These are phyloP conservation scores for Adelges cooleyi DNA, from an alignment of 1,140 invertebrate species.

Conservation along the genomic window DNA sequence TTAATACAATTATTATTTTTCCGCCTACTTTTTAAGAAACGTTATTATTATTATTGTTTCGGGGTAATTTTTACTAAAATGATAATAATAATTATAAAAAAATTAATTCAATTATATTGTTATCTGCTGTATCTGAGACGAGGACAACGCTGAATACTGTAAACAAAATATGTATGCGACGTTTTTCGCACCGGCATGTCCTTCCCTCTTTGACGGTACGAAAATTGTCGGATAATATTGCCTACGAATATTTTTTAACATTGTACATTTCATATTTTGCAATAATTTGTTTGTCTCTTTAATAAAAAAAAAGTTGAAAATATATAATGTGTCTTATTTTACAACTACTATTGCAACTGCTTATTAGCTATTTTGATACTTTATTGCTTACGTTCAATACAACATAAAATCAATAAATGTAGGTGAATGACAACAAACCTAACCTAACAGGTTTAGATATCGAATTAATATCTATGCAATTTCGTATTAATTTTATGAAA, in stretches of 20 bases:
- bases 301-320: conserved; percentile 19
- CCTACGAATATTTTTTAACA: conserved; percentile 28
- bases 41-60: conserved; percentile 25
- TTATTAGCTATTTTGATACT: no score
- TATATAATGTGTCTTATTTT: no score
- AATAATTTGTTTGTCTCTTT: conserved; percentile 29
- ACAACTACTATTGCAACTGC: no score
- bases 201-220: conserved; percentile 28
- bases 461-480: no score
- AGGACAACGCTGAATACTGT: conserved; percentile 28
- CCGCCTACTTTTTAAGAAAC: conserved; percentile 17
- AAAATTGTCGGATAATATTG: conserved; percentile 29
- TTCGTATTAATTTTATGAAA: no score
- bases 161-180: conserved; percentile 28
- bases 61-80: conserved; percentile 27
- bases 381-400: background rate
- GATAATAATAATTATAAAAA: conserved; percentile 23
- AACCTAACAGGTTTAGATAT: no score
- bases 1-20: conserved; percentile 19
- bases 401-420: no score
- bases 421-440: no score
- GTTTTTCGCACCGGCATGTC: conserved; percentile 29
- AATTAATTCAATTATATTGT: conserved; percentile 24
- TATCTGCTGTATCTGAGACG: conserved; percentile 28
- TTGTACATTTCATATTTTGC: conserved; percentile 29